Conservation (phyloP, 2,113 vertebrate genomes). For the Chloebia gouldiae region DNA sequence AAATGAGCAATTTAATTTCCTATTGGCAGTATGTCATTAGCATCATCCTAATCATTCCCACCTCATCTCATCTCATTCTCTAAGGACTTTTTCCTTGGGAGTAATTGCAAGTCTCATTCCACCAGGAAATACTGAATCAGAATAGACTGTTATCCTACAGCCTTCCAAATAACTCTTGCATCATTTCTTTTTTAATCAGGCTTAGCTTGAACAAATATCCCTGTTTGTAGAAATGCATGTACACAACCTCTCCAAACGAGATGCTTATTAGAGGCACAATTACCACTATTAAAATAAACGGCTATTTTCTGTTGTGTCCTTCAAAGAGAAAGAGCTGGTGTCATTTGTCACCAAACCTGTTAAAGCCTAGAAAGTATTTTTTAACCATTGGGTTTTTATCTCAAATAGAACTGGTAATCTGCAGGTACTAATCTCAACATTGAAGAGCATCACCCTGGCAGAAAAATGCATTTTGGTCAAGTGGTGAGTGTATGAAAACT, state of each 20-base stretch:
- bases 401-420: neutral
- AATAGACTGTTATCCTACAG: neutral
- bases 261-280: neutral
- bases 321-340: neutral
- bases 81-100: neutral
- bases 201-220: constrained; percentile 34
- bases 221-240: neutral
- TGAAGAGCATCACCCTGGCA: neutral
- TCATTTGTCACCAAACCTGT: neutral
- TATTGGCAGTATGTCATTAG: constrained; percentile 4
- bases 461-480: neutral
- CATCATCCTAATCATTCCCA: neutral
- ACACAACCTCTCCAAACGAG: neutral
- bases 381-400: neutral
- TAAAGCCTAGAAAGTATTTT: neutral
- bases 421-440: neutral
- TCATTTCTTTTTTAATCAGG: constrained; percentile 48
- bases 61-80: neutral
- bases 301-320: neutral
- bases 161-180: constrained; percentile 32
- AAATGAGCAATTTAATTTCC: neutral
- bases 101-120: constrained; percentile 1
- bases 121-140: neutral
- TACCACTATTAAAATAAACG: constrained; percentile 16
- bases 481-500: neutral